Percentiles rank a stretch among this genome's conserved stretches.
Evolutionary conservation across 2,113 vertebrate genomes (phyloP).

Genomic region (Peromyscus californicus): DNA sequence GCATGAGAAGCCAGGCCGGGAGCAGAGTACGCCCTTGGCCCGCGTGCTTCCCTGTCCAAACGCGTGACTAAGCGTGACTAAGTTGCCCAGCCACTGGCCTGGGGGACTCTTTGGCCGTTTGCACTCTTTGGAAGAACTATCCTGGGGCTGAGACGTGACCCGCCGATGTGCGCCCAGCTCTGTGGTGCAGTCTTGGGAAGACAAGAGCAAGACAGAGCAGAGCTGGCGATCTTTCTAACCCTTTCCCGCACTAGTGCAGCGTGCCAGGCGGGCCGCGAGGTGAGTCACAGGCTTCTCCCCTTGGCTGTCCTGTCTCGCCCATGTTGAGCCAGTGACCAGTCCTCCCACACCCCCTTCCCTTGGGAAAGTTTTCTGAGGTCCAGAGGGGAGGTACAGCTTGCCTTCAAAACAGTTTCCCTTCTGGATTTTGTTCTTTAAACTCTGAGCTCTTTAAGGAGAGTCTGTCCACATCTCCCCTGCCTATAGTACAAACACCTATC

Average conservation of each 20-base stretch:
- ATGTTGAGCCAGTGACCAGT: not conserved
- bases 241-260: not conserved
- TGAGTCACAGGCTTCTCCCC: not conserved
- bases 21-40: not conserved
- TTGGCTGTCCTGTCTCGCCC: not conserved
- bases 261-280: accelerated
- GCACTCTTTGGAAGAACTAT: not conserved
- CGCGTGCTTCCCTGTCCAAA: slow-evolving; percentile 36
- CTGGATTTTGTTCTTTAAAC: slow-evolving; percentile 10
- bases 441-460: not conserved
- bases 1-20: accelerated
- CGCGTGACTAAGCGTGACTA: not conserved
- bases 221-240: not conserved
- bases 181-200: not conserved
- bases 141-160: not conserved
- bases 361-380: not conserved
- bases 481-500: not conserved
- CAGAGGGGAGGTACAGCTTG: not conserved
- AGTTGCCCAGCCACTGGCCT: slow-evolving; percentile 22
- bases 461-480: not conserved
- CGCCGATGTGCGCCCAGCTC: not conserved
- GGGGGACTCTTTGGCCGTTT: slow-evolving; percentile 51
- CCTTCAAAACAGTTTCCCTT: not conserved
- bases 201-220: not conserved
- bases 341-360: not conserved